Conservation (phyloP, 2,113 vertebrate genomes). For the Gymnocephalus cernua region DNA sequence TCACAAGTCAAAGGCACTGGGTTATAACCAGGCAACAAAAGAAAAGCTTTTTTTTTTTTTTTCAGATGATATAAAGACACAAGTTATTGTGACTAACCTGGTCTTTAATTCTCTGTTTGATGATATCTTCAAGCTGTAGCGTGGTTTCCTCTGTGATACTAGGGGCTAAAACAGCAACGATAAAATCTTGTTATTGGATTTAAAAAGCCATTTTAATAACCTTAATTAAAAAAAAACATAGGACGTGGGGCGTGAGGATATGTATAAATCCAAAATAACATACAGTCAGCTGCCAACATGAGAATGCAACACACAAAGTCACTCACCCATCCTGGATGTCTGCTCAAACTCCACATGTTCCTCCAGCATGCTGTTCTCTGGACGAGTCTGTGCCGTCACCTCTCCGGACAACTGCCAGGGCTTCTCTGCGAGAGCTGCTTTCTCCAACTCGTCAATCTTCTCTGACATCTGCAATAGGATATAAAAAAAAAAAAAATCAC, state of each 20-base stretch:
- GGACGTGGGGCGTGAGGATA: not conserved
- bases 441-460: slow-evolving; percentile 92
- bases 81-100: slow-evolving; percentile 82
- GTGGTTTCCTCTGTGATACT: slow-evolving; percentile 96
- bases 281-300: not conserved
- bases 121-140: slow-evolving; percentile 93
- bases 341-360: slow-evolving; percentile 94
- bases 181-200: not conserved
- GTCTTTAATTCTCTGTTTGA: slow-evolving; percentile 97
- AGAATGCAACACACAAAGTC: not conserved
- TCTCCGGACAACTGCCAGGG: slow-evolving; percentile 96
- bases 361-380: slow-evolving; percentile 96
- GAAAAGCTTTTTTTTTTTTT: not conserved
- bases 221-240: not conserved
- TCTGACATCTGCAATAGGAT: slow-evolving; percentile 87
- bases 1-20: slow-evolving; percentile 16
- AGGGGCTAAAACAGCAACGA: slow-evolving; percentile 84
- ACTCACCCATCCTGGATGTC: slow-evolving; percentile 87
- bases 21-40: not conserved
- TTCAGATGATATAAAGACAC: not conserved
- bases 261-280: not conserved
- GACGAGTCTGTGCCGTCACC: slow-evolving; percentile 89
- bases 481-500: too few relatives aligned
- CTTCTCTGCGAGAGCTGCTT: slow-evolving; percentile 89
- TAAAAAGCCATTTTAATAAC: not conserved